Evolutionary conservation across 2,113 vertebrate genomes (phyloP).

Genomic region (Spizaetus ornatus): DNA sequence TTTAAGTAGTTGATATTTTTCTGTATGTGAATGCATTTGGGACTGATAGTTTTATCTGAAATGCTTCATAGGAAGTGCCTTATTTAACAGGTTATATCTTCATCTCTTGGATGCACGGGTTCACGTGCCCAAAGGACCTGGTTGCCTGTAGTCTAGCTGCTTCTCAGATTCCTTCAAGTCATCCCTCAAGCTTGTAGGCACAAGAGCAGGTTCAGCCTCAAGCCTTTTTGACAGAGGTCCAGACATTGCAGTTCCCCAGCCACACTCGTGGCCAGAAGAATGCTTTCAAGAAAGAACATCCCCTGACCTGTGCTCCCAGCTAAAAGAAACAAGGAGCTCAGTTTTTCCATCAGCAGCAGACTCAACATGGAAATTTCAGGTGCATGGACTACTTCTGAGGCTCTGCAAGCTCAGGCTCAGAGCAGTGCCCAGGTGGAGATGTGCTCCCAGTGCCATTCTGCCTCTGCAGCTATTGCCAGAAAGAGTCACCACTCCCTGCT

Average conservation of each 20-base stretch:
- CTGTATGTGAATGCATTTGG: background rate
- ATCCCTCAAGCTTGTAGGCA: background rate
- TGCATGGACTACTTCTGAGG: background rate
- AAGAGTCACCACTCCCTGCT: background rate
- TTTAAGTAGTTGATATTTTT: background rate
- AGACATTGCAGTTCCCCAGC: background rate
- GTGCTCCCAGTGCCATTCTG: background rate
- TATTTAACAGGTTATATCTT: background rate
- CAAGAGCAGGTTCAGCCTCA: background rate
- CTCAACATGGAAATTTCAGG: background rate
- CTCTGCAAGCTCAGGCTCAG: background rate
- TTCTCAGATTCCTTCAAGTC: background rate
- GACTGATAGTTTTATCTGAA: background rate
- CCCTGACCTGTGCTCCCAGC: background rate
- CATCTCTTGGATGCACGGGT: accelerated
- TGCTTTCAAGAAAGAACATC: background rate
- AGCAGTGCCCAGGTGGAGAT: background rate
- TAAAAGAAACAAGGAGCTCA: background rate
- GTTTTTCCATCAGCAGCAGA: background rate
- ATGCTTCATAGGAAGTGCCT: background rate
- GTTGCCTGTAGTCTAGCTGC: background rate
- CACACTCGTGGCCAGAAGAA: background rate
- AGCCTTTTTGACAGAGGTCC: background rate
- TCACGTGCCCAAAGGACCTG: background rate
- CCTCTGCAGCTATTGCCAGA: background rate